Evolutionary conservation across 2,888 invertebrate species (phyloP).

Genomic region (Leptopterna dolabrata): DNA sequence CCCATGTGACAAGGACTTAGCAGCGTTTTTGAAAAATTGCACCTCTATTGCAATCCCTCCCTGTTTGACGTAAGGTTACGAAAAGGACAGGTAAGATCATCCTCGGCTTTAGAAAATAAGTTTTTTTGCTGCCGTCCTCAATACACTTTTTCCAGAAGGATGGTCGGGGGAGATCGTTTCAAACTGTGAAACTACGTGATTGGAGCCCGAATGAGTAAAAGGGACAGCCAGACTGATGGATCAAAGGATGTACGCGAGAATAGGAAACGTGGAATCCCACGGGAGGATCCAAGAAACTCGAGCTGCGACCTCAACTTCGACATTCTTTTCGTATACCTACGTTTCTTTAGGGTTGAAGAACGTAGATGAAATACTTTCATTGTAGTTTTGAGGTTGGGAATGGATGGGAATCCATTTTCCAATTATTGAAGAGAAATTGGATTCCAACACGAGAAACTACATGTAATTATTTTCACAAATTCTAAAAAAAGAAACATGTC

Average conservation of each 20-base stretch:
- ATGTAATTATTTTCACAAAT: too few relatives aligned
- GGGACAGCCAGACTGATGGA: not conserved
- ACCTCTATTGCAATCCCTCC: too few relatives aligned
- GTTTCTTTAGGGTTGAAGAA: not conserved
- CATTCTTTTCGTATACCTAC: not conserved
- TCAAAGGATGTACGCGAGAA: not conserved
- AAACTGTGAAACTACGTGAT: conserved; percentile 11
- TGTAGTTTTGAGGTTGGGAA: too few relatives aligned
- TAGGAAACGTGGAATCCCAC: not conserved
- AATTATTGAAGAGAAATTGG: too few relatives aligned
- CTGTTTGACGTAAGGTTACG: too few relatives aligned
- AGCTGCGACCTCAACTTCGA: not conserved
- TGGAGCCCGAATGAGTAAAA: not conserved
- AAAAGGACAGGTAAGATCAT: too few relatives aligned
- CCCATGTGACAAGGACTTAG: too few relatives aligned
- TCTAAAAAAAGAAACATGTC: too few relatives aligned
- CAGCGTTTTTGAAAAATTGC: too few relatives aligned
- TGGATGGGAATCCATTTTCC: too few relatives aligned
- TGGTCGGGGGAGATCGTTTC: not conserved
- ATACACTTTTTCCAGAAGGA: not conserved
- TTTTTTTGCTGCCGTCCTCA: not conserved
- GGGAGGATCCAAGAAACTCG: not conserved
- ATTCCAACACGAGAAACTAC: too few relatives aligned
- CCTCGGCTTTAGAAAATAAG: not conserved
- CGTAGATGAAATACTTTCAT: not conserved